Conservation (phyloP, 2,888 invertebrate genomes). For the Cinara cedri region DNA sequence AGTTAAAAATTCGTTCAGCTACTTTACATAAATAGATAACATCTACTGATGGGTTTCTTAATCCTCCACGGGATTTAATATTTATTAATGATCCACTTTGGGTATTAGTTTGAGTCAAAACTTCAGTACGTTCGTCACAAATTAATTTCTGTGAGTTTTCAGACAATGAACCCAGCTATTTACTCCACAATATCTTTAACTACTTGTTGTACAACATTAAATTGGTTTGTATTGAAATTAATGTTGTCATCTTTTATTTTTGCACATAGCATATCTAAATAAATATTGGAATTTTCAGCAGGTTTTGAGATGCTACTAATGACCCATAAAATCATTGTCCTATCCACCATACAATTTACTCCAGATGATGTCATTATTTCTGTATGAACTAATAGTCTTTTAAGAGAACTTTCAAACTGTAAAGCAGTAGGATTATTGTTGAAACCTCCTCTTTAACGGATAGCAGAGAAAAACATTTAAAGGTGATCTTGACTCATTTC, state of each 20-base stretch:
- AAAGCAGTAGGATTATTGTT: conserved; percentile 48
- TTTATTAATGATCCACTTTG: background rate
- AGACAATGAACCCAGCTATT: background rate
- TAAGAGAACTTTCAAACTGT: conserved; percentile 36
- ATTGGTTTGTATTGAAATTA: background rate
- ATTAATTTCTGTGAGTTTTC: conserved; percentile 1
- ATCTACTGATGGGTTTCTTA: background rate
- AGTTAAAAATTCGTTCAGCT: conserved; percentile 7
- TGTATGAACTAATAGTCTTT: conserved; percentile 33
- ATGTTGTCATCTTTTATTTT: conserved; percentile 6
- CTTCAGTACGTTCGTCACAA: conserved; percentile 7
- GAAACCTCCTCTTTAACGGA: conserved; percentile 36
- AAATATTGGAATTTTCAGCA: background rate
- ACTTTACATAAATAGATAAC: conserved; percentile 5
- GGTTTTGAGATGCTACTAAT: background rate
- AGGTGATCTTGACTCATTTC: conserved; percentile 45
- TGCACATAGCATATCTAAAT: conserved; percentile 7
- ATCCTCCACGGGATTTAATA: background rate
- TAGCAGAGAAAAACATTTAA: conserved; percentile 43
- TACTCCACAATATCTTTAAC: conserved; percentile 3
- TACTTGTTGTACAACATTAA: conserved; percentile 1
- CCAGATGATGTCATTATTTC: conserved; percentile 29
- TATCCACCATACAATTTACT: background rate
- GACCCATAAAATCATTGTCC: conserved; percentile 10
- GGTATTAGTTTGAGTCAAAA: conserved; percentile 1